Evolutionary conservation across 2,797 vertebrate species (phyloP).

Genomic region (Cryptoprocta ferox): DNA sequence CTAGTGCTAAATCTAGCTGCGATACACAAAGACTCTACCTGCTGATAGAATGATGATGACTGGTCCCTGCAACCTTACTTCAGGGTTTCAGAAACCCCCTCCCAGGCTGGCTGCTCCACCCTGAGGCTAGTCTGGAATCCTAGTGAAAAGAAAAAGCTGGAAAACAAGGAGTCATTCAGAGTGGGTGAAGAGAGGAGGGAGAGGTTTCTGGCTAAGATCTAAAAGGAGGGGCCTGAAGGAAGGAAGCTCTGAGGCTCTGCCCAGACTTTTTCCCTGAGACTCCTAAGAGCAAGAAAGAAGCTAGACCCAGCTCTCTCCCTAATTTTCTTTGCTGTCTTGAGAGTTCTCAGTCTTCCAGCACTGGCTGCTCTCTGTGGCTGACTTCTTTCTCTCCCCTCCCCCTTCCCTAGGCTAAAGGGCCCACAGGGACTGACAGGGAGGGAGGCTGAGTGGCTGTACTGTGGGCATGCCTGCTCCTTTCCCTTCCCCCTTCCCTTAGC

Average conservation of each 20-base stretch:
- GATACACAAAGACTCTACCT: neutral
- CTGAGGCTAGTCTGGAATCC: constrained; percentile 19
- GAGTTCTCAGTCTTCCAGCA: constrained; percentile 68
- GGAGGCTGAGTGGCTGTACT: constrained; percentile 65
- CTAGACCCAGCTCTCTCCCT: neutral
- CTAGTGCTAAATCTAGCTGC: neutral
- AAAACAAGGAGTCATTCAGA: constrained; percentile 63
- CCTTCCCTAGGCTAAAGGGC: constrained; percentile 54
- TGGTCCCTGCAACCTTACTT: neutral
- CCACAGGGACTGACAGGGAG: constrained; percentile 68
- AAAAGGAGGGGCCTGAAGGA: constrained; percentile 54
- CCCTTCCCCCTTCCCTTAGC: constrained; percentile 76
- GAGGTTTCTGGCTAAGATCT: constrained; percentile 52
- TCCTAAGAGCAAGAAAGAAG: neutral
- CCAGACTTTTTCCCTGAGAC: constrained; percentile 4
- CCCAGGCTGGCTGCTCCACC: neutral
- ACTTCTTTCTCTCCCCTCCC: constrained; percentile 35
- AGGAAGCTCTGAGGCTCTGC: constrained; percentile 50
- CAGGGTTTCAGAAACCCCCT: neutral
- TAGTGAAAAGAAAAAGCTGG: constrained; percentile 29
- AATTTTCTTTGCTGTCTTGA: neutral
- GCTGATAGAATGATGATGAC: neutral
- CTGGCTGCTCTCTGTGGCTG: constrained; percentile 27
- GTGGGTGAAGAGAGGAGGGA: neutral
- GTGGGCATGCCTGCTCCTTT: constrained; percentile 81